Evolutionary conservation across 2,113 vertebrate genomes (phyloP).

Genomic region (Setophaga kirtlandii): DNA sequence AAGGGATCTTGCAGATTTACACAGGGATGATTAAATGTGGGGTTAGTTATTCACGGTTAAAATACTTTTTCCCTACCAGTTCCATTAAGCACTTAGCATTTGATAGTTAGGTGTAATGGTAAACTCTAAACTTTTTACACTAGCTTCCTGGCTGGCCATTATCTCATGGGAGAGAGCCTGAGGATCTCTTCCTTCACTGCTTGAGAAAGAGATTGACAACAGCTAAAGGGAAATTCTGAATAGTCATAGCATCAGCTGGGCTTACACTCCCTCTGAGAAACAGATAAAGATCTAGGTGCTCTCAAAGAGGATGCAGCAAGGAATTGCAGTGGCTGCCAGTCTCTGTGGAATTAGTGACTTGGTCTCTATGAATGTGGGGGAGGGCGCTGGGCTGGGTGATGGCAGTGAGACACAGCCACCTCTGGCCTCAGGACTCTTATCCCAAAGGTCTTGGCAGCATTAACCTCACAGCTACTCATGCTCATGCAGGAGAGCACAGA

Average conservation of each 20-base stretch:
- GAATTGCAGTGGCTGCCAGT: not conserved
- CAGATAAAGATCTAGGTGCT: not conserved
- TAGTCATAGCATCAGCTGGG: not conserved
- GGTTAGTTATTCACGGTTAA: not conserved
- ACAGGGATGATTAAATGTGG: not conserved
- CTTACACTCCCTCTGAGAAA: not conserved
- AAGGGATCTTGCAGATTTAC: not conserved
- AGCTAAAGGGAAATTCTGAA: not conserved
- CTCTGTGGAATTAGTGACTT: not conserved
- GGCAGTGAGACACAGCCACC: not conserved
- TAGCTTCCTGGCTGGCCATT: not conserved
- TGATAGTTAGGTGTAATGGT: not conserved
- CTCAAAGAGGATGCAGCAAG: not conserved
- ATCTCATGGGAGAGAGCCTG: not conserved
- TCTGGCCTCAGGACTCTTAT: not conserved
- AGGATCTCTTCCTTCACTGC: not conserved
- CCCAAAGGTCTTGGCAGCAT: not conserved
- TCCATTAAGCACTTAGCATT: not conserved
- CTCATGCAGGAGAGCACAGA: not conserved
- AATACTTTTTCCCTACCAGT: not conserved
- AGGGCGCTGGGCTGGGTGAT: rapidly evolving
- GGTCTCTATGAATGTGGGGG: not conserved
- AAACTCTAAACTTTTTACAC: not conserved
- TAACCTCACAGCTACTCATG: not conserved
- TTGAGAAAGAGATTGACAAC: not conserved